Evolutionary conservation across 92 coral and sea anemone genomes (phyloP), one percentile per base, ranked within the genome.

Genomic region (Micromussa lordhowensis): DNA sequence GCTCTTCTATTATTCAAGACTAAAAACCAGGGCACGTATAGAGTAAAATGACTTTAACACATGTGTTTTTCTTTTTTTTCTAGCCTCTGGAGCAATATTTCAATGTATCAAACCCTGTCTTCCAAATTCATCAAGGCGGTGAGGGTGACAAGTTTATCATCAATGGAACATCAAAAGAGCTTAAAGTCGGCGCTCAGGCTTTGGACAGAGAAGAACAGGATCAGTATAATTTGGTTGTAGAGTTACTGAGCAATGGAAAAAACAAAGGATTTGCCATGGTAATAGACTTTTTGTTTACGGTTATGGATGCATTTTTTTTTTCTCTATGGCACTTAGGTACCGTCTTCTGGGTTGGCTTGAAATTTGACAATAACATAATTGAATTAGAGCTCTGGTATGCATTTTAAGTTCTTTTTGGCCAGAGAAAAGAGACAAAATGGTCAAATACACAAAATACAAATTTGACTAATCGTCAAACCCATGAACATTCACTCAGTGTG

Each of bases 221-320:
- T 8, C 58, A 40, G 48, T 26, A 57, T 71, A 38, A 7, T 32
- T 36, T 87, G 44, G 72, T 87, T 59, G 54, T 87, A 69, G 85
- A 87, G 53, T 40, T 87, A 2, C 59, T 26, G 0, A 87, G 68
- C 55, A 80, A 72, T 59, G 86, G 90, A 30, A 70, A 29, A 26
- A 79, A 68, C 28, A 81, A 74, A 80, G 90, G 90, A 15, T 87
- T 69, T 69, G 86, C 90, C 32, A 54, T 21, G 90, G 90, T 80
- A 0, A 79, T 74, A 1, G 13, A 30, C 21, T 3, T 73, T 18
- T 17, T 36, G 14, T 64, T 64, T n/a, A 2, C 14, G 9, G 4
- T 61, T 57, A 31, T 48, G 2, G 1, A 8, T 24, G 0, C 8
- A 0, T 32, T 2, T 55, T 36, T 13, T 68, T 21, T 4, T 31